These are phyloP conservation scores for Prionailurus bengalensis DNA, from an alignment of 2,113 vertebrate genomes.

Conservation along the genomic window DNA sequence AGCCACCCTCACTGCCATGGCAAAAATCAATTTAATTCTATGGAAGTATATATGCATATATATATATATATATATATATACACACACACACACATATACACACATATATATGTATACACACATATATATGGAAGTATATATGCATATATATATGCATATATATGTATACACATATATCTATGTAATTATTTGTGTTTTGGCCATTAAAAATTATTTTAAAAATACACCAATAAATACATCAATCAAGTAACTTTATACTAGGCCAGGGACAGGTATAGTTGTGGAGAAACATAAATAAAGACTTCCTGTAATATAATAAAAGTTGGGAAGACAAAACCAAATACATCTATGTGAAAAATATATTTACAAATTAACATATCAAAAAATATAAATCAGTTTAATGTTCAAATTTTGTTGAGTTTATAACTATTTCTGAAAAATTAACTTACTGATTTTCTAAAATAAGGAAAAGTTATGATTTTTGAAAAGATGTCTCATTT, in stretches of 20 bases:
- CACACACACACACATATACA: not conserved
- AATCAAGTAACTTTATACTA: not conserved
- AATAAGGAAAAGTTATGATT: not conserved
- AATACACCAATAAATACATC: not conserved
- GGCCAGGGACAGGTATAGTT: not conserved
- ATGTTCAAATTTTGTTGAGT: not conserved
- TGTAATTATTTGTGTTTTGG: not conserved
- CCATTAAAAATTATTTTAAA: not conserved
- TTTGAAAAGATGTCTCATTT: not conserved
- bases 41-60: not conserved
- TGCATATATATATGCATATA: not conserved
- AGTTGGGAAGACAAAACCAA: not conserved
- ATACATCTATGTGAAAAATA: not conserved
- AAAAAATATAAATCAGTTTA: not conserved
- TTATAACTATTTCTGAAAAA: slow-evolving; percentile 17
- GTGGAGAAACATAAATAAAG: not conserved
- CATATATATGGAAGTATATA: not conserved
- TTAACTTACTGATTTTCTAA: not conserved
- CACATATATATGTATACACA: not conserved
- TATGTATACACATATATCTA: not conserved
- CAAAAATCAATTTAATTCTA: not conserved
- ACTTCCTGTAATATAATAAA: not conserved
- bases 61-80: not conserved
- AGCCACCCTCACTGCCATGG: not conserved
- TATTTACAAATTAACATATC: not conserved